Percentiles rank a stretch among this genome's conserved stretches.
These are phyloP conservation scores for Naja naja DNA, from an alignment of 2,113 vertebrate genomes.

Conservation along the genomic window DNA sequence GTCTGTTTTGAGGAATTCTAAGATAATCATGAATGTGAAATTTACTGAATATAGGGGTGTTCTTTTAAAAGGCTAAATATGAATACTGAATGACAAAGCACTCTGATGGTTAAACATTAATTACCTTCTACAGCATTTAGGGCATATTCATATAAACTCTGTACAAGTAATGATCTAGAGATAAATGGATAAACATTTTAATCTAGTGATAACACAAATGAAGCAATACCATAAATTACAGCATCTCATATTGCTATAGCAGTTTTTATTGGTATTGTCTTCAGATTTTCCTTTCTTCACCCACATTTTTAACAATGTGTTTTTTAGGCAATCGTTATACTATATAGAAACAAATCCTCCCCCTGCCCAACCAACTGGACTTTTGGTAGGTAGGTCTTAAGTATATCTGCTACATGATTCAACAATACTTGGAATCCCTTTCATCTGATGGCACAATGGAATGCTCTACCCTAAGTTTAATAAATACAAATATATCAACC, in stretches of 20 bases:
- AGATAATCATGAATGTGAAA: background rate
- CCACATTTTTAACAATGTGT: background rate
- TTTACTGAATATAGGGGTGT: background rate
- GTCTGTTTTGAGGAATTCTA: background rate
- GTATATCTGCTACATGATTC: conserved; percentile 20
- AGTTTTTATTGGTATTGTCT: background rate
- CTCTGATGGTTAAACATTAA: background rate
- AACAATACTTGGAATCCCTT: conserved; percentile 23
- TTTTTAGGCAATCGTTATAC: background rate
- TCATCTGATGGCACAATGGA: background rate
- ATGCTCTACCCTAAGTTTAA: conserved; percentile 19
- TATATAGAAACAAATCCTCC: background rate
- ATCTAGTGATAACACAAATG: background rate
- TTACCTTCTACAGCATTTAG: background rate
- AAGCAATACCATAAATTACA: background rate
- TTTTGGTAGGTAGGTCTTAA: conserved; percentile 18
- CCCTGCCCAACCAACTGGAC: background rate
- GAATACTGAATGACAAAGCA: background rate
- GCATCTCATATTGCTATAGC: background rate
- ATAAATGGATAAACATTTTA: background rate
- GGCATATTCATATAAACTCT: background rate
- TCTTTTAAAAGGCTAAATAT: background rate
- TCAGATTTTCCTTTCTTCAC: background rate
- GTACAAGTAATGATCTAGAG: background rate
- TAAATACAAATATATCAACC: background rate